Base-by-base conservation (phyloP, 2,888 invertebrate genomes). In the Microchrysa polita region DNA sequence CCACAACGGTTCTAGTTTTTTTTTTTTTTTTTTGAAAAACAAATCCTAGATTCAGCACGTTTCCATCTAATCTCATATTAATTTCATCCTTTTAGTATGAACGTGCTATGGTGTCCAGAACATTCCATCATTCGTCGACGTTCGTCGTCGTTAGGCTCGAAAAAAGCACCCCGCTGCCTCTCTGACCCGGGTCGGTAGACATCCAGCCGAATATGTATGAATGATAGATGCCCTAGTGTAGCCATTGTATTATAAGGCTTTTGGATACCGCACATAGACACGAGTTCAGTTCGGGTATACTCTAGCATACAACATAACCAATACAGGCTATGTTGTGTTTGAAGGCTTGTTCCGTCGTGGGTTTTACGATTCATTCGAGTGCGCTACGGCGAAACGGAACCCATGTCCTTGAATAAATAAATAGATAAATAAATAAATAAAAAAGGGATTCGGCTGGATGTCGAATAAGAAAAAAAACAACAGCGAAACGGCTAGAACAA, bases 61-160 rank as follows among this genome's bases (percentile, higher is more conserved):
- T 53, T 7, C 53, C 23, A 53, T 67, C 67, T 67, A 53, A 67
- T 67, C 52, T 53, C 67, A 67, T 67, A 67, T 67, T 67, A 67
- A 67, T 67, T 67, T 67, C 67, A 52, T 67, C 53, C 67, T 67
- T 53, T 53, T 52, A 27, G 52, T 23, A 67, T 67, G 67, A 34
- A 27, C 67, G 23, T 4, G 44, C 4, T 53, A 20, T 12, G 20
- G 27, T 7, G 34, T 16, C 60, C 14, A 14, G 44, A 34, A 53
- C 65, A 65, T 22, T 65, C 67, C 67, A 53, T 67, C 53, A 52
- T 34, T 53, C 52, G 34, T 67, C 44, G 16, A 16, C 27, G 23
- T 2, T 27, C 27, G n/a, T 4, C 12, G 16, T n/a, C n/a, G n/a
- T 14, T 16, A 14, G n/a, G 10, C 34, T 5, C n/a, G 12, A 61